Conservation (phyloP, 2,113 vertebrate genomes). For the Caranx ignobilis region DNA sequence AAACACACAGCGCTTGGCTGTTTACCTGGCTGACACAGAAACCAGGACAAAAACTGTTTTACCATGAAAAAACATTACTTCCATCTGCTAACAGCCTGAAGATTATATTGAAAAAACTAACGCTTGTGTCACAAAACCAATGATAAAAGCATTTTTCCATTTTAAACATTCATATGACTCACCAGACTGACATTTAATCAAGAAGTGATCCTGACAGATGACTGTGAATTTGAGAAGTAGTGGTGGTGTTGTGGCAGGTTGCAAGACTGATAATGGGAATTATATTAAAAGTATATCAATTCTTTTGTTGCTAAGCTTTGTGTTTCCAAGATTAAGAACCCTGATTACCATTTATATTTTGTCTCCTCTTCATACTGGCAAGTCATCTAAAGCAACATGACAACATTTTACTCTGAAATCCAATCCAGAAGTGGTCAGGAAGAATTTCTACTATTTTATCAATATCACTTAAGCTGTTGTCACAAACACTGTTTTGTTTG, state of each 20-base stretch:
- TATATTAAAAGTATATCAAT: neutral
- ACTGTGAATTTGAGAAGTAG: constrained; percentile 1
- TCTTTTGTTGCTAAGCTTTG: neutral
- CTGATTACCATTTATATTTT: constrained; percentile 5
- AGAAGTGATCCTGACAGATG: neutral
- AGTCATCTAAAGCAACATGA: neutral
- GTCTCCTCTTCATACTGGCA: neutral
- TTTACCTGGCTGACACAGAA: constrained; percentile 35
- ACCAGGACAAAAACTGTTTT: neutral
- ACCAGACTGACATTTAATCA: constrained; percentile 10
- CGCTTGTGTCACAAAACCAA: neutral
- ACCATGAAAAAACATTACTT: neutral
- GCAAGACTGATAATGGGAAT: constrained; percentile 9
- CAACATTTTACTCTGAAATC: constrained; percentile 2
- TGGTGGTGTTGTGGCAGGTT: neutral
- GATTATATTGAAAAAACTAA: neutral
- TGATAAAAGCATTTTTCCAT: neutral
- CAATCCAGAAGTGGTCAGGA: neutral
- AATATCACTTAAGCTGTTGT: neutral
- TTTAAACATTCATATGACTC: neutral
- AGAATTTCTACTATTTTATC: neutral
- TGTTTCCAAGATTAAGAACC: constrained; percentile 6
- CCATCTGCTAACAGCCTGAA: neutral
- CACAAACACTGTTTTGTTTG: too few relatives aligned
- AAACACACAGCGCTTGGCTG: constrained; percentile 15